Percentiles rank a stretch among this genome's conserved stretches.
Conservation (phyloP, 2,113 vertebrate species). For the Labeo rohita region DNA sequence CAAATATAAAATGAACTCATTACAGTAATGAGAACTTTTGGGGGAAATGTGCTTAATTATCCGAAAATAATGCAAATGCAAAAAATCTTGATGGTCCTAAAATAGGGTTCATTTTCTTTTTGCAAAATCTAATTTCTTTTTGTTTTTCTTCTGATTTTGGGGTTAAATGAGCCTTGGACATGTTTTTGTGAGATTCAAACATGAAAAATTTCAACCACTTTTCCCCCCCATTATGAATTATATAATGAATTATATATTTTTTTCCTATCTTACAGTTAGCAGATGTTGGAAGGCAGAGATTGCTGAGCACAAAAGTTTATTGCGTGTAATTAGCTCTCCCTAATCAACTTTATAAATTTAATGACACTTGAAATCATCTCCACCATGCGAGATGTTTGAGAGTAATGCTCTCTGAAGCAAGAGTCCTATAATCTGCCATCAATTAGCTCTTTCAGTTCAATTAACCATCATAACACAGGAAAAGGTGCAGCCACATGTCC, state of each 20-base stretch:
- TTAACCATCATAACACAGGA: background rate
- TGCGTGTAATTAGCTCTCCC: background rate
- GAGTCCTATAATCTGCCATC: slow-evolving; percentile 13
- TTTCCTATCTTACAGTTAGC: background rate
- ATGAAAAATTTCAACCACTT: no score
- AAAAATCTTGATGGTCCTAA: background rate
- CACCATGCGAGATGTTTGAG: slow-evolving; percentile 12
- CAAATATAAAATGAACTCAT: background rate
- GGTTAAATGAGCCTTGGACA: no score
- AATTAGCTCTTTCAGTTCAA: slow-evolving; percentile 24
- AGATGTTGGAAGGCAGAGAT: background rate
- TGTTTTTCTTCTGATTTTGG: background rate
- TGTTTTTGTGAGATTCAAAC: no score
- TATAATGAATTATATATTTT: background rate
- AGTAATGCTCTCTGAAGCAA: slow-evolving; percentile 8
- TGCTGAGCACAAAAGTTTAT: background rate
- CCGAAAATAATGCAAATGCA: background rate
- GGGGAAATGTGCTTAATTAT: background rate
- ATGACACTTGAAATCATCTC: slow-evolving; percentile 37
- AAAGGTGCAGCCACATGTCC: background rate
- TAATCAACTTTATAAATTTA: slow-evolving; percentile 36
- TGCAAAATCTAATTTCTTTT: background rate
- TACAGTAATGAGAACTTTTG: background rate
- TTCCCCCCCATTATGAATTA: background rate
- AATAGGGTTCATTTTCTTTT: background rate